phyloP scores from a whole-genome alignment of 2,113 vertebrate genomes.

The Lethenteron camtschaticum region DNA sequence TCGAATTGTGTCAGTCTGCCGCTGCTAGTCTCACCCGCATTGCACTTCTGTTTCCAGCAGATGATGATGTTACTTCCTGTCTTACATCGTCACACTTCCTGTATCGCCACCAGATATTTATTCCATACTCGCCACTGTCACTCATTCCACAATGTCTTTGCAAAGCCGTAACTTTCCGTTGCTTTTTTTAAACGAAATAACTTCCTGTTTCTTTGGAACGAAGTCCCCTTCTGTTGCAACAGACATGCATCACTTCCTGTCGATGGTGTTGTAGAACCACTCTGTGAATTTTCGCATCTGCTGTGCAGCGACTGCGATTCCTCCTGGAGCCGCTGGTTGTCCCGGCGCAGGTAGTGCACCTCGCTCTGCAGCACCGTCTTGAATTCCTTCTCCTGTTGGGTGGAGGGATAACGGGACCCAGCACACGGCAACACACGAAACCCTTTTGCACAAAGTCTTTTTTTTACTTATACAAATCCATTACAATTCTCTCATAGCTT shows the following conservation, averaged over 20 bases:
- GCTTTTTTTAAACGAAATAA: no score
- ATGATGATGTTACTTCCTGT: no score
- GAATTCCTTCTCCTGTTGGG: constrained; percentile 61
- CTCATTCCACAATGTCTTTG: no score
- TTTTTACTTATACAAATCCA: not conserved
- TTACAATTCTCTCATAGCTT: not conserved
- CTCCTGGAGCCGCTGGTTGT: constrained; percentile 67
- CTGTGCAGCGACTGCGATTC: constrained; percentile 49
- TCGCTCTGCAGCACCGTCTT: constrained; percentile 55
- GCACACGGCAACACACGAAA: not conserved
- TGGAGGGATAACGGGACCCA: not conserved
- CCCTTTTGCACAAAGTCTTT: not conserved
- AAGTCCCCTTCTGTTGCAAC: no score
- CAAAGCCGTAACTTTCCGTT: no score
- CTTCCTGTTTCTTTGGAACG: no score
- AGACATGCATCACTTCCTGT: constrained; percentile 17
- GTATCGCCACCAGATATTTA: no score
- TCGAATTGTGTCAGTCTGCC: no score
- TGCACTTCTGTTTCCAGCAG: no score
- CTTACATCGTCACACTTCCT: no score
- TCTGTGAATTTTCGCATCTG: constrained; percentile 57
- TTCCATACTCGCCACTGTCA: no score
- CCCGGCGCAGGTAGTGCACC: constrained; percentile 54
- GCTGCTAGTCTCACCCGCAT: no score
- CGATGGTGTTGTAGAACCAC: constrained; percentile 28